Percentiles rank a stretch among this genome's conserved stretches.
These are phyloP conservation scores for Arion vulgaris DNA, from an alignment of 1,140 invertebrate genomes.

Conservation along the genomic window DNA sequence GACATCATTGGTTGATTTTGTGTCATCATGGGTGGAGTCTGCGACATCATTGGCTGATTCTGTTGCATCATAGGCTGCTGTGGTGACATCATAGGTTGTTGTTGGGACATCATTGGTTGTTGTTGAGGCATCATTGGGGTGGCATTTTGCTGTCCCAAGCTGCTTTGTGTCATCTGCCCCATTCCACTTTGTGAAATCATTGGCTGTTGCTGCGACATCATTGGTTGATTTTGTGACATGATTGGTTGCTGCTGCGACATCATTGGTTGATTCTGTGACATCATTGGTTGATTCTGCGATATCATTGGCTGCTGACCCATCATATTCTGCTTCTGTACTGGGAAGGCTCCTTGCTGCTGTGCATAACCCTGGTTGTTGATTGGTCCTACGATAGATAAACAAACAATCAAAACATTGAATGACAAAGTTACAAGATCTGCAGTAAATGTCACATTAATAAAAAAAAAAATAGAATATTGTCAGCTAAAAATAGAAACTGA, in stretches of 20 bases:
- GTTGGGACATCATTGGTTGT: neutral
- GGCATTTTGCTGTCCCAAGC: neutral
- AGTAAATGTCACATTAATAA: too few relatives aligned
- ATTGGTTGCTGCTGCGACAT: constrained; percentile 10
- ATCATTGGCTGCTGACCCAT: constrained; percentile 30
- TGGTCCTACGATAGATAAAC: neutral
- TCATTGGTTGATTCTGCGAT: constrained; percentile 11
- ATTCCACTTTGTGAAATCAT: constrained; percentile 36
- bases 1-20: constrained; percentile 29
- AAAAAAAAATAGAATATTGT: too few relatives aligned
- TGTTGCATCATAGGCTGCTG: constrained; percentile 19
- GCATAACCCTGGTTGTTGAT: constrained; percentile 10
- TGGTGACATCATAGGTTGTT: constrained; percentile 12
- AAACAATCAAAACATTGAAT: neutral
- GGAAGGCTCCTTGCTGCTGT: constrained; percentile 29
- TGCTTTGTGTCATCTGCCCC: constrained; percentile 4
- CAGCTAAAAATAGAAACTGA: too few relatives aligned
- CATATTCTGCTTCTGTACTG: constrained; percentile 28
- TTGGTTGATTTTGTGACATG: constrained; percentile 27
- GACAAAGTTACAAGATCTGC: too few relatives aligned
- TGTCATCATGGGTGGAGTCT: constrained; percentile 11
- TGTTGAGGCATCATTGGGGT: constrained; percentile 23
- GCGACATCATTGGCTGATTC: constrained; percentile 20
- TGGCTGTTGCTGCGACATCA: constrained; percentile 21
- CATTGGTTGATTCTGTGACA: constrained; percentile 8